These are phyloP conservation scores for Bombus picipes DNA, from an alignment of 1,140 invertebrate genomes.

Conservation along the genomic window DNA sequence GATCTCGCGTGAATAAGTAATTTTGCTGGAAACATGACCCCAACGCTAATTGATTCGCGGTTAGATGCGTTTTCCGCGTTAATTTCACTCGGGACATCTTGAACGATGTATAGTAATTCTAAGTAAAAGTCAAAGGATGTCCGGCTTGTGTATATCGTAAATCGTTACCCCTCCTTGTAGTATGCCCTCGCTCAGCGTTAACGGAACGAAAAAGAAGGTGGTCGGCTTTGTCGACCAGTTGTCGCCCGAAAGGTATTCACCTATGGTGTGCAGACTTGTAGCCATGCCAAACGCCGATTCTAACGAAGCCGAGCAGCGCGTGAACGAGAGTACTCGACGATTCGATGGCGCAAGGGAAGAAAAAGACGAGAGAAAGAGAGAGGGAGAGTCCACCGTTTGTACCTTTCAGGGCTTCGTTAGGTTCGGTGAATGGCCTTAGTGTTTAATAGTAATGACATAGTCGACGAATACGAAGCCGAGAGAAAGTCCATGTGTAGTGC, in stretches of 20 bases:
- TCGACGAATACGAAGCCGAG: conserved; percentile 48
- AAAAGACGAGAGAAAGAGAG: not conserved
- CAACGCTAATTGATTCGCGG: conserved; percentile 20
- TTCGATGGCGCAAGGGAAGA: not conserved
- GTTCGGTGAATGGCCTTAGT: conserved; percentile 61
- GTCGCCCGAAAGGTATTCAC: conserved; percentile 78
- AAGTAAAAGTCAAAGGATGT: not conserved
- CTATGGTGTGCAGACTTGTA: conserved; percentile 49
- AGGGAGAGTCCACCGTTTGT: not conserved
- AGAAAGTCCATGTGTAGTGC: conserved; percentile 44
- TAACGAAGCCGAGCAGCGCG: conserved; percentile 52
- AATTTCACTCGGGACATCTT: conserved; percentile 46
- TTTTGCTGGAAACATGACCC: not conserved
- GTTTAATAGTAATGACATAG: conserved; percentile 46
- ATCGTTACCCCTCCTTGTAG: conserved; percentile 76
- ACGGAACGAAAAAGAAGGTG: conserved; percentile 82
- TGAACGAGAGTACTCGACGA: not conserved
- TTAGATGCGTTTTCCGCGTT: not conserved
- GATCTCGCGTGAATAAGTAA: not conserved
- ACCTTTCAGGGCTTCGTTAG: conserved; percentile 59
- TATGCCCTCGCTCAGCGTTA: conserved; percentile 81
- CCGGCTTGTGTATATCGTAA: conserved; percentile 47
- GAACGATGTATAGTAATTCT: not conserved
- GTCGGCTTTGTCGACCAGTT: conserved; percentile 82
- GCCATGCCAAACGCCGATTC: conserved; percentile 50